Percentiles rank a stretch among this genome's conserved stretches.
Evolutionary conservation across 2,113 vertebrate species (phyloP).

Genomic region (Silurus meridionalis): DNA sequence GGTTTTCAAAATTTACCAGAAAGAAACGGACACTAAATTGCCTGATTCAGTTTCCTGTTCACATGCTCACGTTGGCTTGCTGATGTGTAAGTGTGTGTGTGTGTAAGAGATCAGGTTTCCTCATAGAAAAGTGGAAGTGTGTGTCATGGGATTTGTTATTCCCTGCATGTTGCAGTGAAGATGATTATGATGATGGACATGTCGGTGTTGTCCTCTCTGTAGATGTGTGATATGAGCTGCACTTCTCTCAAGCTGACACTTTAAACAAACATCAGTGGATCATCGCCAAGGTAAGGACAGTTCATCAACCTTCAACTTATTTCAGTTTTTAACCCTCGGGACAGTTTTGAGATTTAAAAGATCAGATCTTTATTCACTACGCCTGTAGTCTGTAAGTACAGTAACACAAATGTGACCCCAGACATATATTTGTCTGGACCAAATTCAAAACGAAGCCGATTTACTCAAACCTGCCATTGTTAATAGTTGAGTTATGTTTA

Average conservation of each 20-base stretch:
- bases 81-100: not conserved
- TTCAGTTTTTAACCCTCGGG: not conserved
- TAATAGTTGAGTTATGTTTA: not conserved
- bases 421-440: not conserved
- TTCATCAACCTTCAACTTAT: not conserved
- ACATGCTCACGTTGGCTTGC: too few relatives aligned
- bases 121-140: not conserved
- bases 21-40: not conserved
- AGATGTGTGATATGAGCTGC: constrained; percentile 34
- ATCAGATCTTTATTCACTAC: not conserved
- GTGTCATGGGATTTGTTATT: constrained; percentile 20
- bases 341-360: not conserved
- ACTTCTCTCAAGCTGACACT: constrained; percentile 6
- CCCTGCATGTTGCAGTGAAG: not conserved
- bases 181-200: constrained; percentile 1
- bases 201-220: not conserved
- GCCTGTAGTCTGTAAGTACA: not conserved
- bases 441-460: not conserved
- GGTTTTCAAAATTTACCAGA: not conserved
- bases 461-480: not conserved
- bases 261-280: not conserved
- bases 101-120: not conserved
- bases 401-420: not conserved
- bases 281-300: constrained; percentile 26
- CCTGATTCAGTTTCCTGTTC: not conserved